Conservation (phyloP, 2,888 invertebrate species). For the Apoda limacodes region DNA sequence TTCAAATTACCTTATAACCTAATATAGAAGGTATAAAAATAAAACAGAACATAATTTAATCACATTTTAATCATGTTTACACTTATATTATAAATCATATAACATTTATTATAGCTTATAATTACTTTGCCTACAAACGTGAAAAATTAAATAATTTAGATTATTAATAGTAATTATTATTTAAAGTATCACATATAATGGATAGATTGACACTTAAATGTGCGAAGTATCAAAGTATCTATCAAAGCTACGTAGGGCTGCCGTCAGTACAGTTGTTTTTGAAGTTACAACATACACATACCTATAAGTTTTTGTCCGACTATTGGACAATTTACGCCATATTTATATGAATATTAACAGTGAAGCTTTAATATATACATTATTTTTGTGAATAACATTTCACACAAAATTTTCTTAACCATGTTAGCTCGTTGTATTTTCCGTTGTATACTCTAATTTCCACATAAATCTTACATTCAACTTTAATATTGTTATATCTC, state of each 20-base stretch:
- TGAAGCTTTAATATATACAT: no score
- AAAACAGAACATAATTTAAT: constrained; percentile 39
- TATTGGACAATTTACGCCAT: no score
- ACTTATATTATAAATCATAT: constrained; percentile 51
- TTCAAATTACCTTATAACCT: no score
- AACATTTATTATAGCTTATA: constrained; percentile 48
- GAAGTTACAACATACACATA: constrained; percentile 2
- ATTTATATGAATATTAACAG: no score
- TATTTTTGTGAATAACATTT: no score
- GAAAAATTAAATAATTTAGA: constrained; percentile 70
- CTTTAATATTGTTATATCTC: no score
- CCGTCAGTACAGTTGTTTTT: constrained; percentile 1
- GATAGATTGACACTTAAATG: constrained; percentile 61
- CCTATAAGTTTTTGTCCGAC: no score
- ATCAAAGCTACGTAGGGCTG: constrained; percentile 29
- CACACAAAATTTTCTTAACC: no score
- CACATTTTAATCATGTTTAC: constrained; percentile 60
- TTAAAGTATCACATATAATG: constrained; percentile 66
- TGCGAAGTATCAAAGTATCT: constrained; percentile 62
- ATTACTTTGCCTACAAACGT: constrained; percentile 61
- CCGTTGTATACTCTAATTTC: no score
- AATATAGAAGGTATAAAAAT: constrained; percentile 14
- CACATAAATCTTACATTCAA: no score
- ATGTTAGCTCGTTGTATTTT: no score
- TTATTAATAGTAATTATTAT: constrained; percentile 64